Evolutionary conservation across 2,113 vertebrate genomes (phyloP), one percentile per base, ranked within the genome.

Genomic region (Grus americana): DNA sequence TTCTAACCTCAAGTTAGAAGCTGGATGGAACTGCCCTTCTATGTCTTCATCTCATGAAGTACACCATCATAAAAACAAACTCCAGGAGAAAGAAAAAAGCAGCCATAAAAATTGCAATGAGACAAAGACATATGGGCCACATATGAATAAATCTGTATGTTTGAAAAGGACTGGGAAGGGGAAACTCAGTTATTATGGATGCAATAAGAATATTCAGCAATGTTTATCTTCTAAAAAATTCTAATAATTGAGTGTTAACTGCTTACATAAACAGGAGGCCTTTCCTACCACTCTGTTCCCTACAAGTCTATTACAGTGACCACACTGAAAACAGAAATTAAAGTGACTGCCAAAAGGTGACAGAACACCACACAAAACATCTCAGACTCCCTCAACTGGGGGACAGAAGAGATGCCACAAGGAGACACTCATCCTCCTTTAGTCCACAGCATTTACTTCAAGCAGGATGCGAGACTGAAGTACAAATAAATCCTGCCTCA

Each of bases 381-480:
- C 65, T 81, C 14, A 6, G 34, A 47, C 29, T 73, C 4, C 0
- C 14, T 54, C 1, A 2, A 8, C 0, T 6, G 1, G 11, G 14
- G 27, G 17, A 75, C 23, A 42, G 49, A 73, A 80, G 47, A 86
- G 36, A 34, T 26, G 19, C 7, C 24, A 63, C 49, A 42, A 9
- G 14, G 26, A 71, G 21, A 86, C 18, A n/a, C 12, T 17, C 50
- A 70, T 50, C n/a, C 13, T 76, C 12, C 8, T 73, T 75, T 29
- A 76, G 58, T 54, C 23, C 16, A 61, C 10, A 66, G 23, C 62
- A 73, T 24, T 57, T 57, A 52, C 40, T 52, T 59, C 10, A 42
- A 57, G 49, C 15, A 68, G 54, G 32, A 79, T 38, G 34, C 0
- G 0, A 76, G 44, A 88, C 23, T 38, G 1, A 52, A 65, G 30